Conservation (phyloP, 2,888 invertebrate genomes). For the Andrena hattorfiana region DNA sequence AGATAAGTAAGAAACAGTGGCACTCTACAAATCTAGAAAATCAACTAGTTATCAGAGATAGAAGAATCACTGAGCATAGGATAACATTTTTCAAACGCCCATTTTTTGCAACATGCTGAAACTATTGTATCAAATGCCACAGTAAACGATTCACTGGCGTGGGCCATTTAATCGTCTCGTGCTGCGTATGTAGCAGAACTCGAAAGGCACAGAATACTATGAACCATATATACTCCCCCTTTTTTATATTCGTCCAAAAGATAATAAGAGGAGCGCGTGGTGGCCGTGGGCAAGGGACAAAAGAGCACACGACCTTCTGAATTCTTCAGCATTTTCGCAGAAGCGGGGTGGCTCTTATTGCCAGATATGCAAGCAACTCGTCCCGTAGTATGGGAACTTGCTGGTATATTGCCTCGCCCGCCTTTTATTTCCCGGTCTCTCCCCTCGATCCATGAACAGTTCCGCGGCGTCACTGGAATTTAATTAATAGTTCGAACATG, state of each 20-base stretch:
- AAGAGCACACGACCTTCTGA: conserved; percentile 3
- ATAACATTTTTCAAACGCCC: too few species aligned
- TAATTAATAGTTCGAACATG: conserved; percentile 38
- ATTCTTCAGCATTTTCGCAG: neutral
- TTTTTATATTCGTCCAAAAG: neutral
- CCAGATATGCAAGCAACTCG: conserved; percentile 10
- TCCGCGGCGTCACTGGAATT: conserved; percentile 24
- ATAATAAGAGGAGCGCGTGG: neutral
- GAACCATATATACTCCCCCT: neutral
- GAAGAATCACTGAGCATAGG: too few species aligned
- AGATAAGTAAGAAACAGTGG: too few species aligned
- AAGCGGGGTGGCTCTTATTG: neutral
- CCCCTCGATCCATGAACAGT: neutral
- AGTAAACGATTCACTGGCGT: too few species aligned
- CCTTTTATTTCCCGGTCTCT: conserved; percentile 9
- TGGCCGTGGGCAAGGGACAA: neutral
- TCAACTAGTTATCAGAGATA: too few species aligned
- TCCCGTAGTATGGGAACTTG: conserved; percentile 14
- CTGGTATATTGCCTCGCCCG: conserved; percentile 24
- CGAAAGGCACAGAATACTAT: neutral
- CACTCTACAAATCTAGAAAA: too few species aligned
- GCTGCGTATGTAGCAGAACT: neutral
- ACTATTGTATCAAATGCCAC: too few species aligned
- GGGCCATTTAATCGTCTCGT: too few species aligned
- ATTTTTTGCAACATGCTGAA: too few species aligned